Conservation (phyloP, 1,140 invertebrate species). For the Drosophila orena region DNA sequence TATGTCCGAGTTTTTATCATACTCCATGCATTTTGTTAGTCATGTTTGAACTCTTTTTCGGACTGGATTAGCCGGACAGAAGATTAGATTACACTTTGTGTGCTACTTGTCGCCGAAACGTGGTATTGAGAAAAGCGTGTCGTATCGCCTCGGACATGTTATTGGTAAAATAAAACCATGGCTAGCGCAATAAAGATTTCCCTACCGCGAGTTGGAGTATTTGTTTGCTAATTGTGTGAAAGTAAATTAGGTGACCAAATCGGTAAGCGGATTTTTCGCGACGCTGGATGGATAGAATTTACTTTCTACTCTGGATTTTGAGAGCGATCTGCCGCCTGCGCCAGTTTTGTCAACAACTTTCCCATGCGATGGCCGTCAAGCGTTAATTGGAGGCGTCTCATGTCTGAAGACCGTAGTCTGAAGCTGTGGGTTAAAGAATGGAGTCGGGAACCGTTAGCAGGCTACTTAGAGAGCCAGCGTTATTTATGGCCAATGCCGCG, state of each 20-base stretch:
- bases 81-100: slow-evolving; percentile 20
- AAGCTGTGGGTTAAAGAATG: slow-evolving; percentile 52
- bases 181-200: slow-evolving; percentile 18
- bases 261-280: slow-evolving; percentile 63
- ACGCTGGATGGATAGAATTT: slow-evolving; percentile 57
- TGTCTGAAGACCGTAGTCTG: background rate
- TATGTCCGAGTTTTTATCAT: background rate
- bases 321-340: slow-evolving; percentile 30
- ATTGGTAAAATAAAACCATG: slow-evolving; percentile 24
- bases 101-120: slow-evolving; percentile 12
- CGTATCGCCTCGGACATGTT: slow-evolving; percentile 6
- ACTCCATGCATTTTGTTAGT: slow-evolving; percentile 5
- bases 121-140: slow-evolving; percentile 12
- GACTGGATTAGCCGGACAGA: slow-evolving; percentile 12
- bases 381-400: slow-evolving; percentile 55
- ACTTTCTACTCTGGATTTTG: slow-evolving; percentile 79
- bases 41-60: background rate
- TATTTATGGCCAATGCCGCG: slow-evolving; percentile 62
- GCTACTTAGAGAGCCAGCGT: slow-evolving; percentile 58
- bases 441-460: slow-evolving; percentile 60
- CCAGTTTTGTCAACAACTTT: slow-evolving; percentile 81
- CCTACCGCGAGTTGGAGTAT: slow-evolving; percentile 23
- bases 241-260: slow-evolving; percentile 62
- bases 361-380: slow-evolving; percentile 64
- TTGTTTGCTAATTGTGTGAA: slow-evolving; percentile 60